Conservation (phyloP, 2,113 vertebrate genomes). For the Stegastes partitus region DNA sequence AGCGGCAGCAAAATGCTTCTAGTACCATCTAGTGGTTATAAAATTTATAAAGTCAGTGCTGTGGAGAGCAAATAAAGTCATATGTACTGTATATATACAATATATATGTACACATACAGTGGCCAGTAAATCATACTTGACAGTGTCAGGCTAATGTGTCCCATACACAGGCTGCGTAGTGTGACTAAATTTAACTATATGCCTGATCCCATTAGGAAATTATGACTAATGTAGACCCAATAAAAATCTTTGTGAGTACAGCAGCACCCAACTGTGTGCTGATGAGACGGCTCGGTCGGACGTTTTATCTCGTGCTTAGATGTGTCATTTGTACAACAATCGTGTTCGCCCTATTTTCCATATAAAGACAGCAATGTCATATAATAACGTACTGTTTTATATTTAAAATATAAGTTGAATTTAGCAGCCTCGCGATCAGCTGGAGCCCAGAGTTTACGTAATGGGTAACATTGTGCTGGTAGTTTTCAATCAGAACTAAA, state of each 20-base stretch:
- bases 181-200: constrained; percentile 47
- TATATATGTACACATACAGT: not conserved
- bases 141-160: constrained; percentile 34
- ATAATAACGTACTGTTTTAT: not conserved
- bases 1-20: constrained; percentile 64
- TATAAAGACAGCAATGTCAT: constrained; percentile 21
- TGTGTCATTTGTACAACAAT: constrained; percentile 30
- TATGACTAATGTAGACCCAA: constrained; percentile 14
- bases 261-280: constrained; percentile 48
- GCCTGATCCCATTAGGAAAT: constrained; percentile 44
- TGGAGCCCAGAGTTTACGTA: not conserved
- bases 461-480: not conserved
- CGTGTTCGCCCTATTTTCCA: constrained; percentile 30
- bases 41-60: not conserved
- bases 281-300: constrained; percentile 29
- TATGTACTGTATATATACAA: constrained; percentile 1
- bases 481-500: not conserved
- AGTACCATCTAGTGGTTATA: constrained; percentile 81
- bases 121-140: constrained; percentile 48
- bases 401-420: constrained; percentile 12
- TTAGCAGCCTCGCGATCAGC: constrained; percentile 7
- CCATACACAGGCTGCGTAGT: constrained; percentile 9
- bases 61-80: not conserved
- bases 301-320: constrained; percentile 20
- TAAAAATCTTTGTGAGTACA: constrained; percentile 39